Percentiles rank a stretch among this genome's conserved stretches.
Evolutionary conservation across 1,140 invertebrate species (phyloP).

Genomic region (Pseudobourletiella spinata): DNA sequence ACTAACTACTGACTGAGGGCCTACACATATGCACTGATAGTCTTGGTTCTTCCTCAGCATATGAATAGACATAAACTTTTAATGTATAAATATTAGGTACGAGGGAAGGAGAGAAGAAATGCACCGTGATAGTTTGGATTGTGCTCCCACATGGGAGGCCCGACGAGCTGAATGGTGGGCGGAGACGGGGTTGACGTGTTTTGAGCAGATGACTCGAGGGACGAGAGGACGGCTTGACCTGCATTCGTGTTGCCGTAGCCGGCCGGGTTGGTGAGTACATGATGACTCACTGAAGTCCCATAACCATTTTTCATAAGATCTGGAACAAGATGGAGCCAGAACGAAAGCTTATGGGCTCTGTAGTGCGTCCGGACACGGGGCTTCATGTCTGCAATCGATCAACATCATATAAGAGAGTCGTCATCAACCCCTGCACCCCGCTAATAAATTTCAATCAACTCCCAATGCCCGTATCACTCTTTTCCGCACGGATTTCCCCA

Average conservation of each 20-base stretch:
- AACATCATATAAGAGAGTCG: neutral
- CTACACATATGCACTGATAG: no score
- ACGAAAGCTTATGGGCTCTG: slow-evolving; percentile 83
- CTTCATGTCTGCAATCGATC: slow-evolving; percentile 59
- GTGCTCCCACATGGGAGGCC: slow-evolving; percentile 35
- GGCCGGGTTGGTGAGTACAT: slow-evolving; percentile 9
- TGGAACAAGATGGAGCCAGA: slow-evolving; percentile 92
- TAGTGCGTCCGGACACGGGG: slow-evolving; percentile 88
- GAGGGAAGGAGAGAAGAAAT: no score
- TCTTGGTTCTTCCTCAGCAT: no score
- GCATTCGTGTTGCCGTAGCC: slow-evolving; percentile 11
- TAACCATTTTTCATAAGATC: slow-evolving; percentile 80
- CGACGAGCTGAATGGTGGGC: slow-evolving; percentile 33
- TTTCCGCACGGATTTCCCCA: neutral
- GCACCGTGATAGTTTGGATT: slow-evolving; percentile 30
- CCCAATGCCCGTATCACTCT: neutral
- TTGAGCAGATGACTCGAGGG: slow-evolving; percentile 22
- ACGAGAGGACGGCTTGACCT: slow-evolving; percentile 30
- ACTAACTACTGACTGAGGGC: no score
- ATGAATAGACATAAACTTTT: no score
- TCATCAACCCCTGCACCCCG: no score
- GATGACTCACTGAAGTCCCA: slow-evolving; percentile 27
- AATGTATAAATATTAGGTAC: no score
- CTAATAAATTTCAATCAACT: no score
- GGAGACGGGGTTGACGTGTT: slow-evolving; percentile 36